Conservation (phyloP, 2,113 vertebrate species). For the Camarhynchus parvulus region DNA sequence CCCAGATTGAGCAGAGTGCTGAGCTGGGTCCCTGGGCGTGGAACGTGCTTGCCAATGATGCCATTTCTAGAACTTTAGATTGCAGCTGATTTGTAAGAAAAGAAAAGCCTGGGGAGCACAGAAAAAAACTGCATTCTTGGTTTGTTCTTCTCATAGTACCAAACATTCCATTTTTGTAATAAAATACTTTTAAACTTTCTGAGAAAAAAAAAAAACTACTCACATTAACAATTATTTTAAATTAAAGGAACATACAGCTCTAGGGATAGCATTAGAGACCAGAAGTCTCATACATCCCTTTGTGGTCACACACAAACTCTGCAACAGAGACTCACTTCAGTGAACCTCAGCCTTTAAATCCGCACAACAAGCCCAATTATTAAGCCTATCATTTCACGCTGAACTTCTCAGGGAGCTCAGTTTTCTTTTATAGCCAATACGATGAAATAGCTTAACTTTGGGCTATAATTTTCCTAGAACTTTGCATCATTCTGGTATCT, state of each 20-base stretch:
- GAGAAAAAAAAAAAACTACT: background rate
- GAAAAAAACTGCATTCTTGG: background rate
- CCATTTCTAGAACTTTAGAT: fast-evolving
- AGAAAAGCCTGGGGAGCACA: background rate
- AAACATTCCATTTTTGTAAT: background rate
- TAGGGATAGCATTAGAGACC: background rate
- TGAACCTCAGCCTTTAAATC: background rate
- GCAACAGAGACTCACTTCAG: background rate
- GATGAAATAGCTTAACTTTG: background rate
- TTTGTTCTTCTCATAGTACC: background rate
- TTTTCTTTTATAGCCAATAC: background rate
- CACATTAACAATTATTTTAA: background rate
- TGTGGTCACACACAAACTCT: background rate
- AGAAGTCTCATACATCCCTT: background rate
- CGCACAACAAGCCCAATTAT: background rate
- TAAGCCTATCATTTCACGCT: background rate
- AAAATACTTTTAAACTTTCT: background rate
- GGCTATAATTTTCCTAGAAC: background rate
- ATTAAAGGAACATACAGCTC: background rate
- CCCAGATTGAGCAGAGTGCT: background rate
- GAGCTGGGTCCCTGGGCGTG: fast-evolving
- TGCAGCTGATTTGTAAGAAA: background rate
- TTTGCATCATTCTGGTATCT: background rate
- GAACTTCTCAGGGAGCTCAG: background rate
- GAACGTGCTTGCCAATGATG: fast-evolving